Evolutionary conservation across 2,888 invertebrate species (phyloP), one percentile per base, ranked within the genome.

Genomic region (Cryptosula pallasiana): DNA sequence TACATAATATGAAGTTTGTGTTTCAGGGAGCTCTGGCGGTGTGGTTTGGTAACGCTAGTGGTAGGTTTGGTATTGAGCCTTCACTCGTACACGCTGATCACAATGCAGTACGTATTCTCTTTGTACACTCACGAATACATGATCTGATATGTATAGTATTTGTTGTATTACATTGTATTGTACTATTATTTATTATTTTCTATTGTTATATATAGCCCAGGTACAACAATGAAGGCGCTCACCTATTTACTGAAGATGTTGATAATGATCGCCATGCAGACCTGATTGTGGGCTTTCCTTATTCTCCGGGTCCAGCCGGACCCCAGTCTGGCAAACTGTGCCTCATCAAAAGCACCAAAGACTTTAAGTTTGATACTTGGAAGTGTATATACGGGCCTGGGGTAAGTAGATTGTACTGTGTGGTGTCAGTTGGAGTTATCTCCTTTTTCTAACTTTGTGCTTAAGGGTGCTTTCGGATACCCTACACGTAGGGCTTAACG

Each of bases 281-380:
- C 32, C 63, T 63, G 9, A 9, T 63, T 2, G 34, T 63, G 13
- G 34, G 63, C 27, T 63, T 32, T 13, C 63, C 63, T 9, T 63
- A 29, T 32, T 25, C 63, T 3, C 63, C 63, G 9, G 57, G 57
- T 13, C 57, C 57, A 57, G 63, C 63, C n/a, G 63, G 63, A 3
- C 63, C 63, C 5, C 63, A 63, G 63, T 63, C 63, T 63, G 63
- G 63, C 9, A 25, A 63, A 34, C 25, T 63, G 5, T 63, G 63
- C 32, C 3, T 63, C n/a, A n/a, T 63, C 32, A 20, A 25, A 5
- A 63, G 63, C n/a, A 32, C 3, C 32, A 63, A 63, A n/a, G 32
- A 20, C 3, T 63, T 63, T 32, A 32, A 63, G 3, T 63, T 63
- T n/a, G 5, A 27, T 13, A 63, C 34, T 13, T 63, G 63, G 63